phyloP scores from a whole-genome alignment of 2,888 invertebrate genomes.

The Eurois occulta region DNA sequence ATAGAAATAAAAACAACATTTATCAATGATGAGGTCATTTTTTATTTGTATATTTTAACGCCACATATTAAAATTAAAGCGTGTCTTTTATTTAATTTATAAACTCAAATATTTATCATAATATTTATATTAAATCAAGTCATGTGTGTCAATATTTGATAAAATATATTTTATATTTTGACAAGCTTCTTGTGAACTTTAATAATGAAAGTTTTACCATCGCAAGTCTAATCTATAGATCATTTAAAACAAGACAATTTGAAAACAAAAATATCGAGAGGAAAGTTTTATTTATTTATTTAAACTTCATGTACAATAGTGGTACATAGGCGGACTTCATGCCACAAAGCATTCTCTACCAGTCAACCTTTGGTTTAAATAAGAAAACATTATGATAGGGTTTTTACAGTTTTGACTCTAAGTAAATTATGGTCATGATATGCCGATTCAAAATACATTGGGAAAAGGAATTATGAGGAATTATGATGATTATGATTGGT shows the following conservation, averaged over 20 bases:
- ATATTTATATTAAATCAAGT: conserved; percentile 36
- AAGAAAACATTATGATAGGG: no score
- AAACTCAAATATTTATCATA: conserved; percentile 5
- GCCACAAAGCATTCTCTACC: no score
- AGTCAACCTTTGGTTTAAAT: no score
- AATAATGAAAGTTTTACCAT: background rate
- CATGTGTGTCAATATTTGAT: conserved; percentile 1
- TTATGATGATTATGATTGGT: no score
- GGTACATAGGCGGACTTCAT: no score
- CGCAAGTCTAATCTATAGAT: no score
- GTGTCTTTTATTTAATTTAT: conserved; percentile 12
- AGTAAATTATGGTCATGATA: background rate
- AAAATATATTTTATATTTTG: background rate
- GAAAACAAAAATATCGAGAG: background rate
- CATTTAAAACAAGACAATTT: background rate
- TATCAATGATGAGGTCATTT: background rate
- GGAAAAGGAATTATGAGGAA: background rate
- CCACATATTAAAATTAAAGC: conserved; percentile 10
- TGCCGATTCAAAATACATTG: background rate
- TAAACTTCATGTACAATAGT: no score
- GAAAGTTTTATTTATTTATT: no score
- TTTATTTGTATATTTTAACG: conserved; percentile 11
- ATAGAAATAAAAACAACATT: background rate
- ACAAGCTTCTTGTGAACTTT: background rate
- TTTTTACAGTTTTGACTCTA: background rate